phyloP scores from a whole-genome alignment of 2,113 vertebrate genomes.

The Sylvilagus bachmani region DNA sequence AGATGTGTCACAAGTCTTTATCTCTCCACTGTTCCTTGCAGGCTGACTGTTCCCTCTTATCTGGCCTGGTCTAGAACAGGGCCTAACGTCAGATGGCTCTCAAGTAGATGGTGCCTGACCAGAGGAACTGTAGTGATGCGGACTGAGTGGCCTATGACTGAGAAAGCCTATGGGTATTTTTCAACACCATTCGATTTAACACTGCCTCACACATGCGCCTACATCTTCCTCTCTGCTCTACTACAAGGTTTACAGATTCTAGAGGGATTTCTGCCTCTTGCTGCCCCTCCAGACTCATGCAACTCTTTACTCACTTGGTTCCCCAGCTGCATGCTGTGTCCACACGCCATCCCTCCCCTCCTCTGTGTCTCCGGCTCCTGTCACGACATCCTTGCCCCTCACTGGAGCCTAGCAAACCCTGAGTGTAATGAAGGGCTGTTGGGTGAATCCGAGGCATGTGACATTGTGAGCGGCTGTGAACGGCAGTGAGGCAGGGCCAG shows the following conservation, averaged over 20 bases:
- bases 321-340: not conserved
- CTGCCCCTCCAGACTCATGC: not conserved
- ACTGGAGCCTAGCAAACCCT: not conserved
- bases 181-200: not conserved
- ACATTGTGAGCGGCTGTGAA: not conserved
- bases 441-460: no score
- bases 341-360: not conserved
- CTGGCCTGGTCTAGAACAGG: not conserved
- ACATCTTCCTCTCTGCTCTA: not conserved
- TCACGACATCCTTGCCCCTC: not conserved
- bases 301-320: not conserved
- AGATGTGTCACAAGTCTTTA: not conserved
- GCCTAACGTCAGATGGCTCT: not conserved
- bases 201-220: not conserved
- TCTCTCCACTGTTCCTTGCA: not conserved
- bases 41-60: not conserved
- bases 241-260: not conserved
- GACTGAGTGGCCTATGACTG: not conserved
- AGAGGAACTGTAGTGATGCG: not conserved
- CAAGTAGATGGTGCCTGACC: not conserved
- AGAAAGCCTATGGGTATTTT: not conserved
- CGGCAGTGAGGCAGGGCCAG: not conserved
- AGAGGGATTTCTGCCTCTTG: not conserved
- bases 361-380: not conserved
- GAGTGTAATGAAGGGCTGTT: not conserved